Evolutionary conservation across 2,888 invertebrate genomes (phyloP).

Genomic region (Eumacrocentrus americanus): DNA sequence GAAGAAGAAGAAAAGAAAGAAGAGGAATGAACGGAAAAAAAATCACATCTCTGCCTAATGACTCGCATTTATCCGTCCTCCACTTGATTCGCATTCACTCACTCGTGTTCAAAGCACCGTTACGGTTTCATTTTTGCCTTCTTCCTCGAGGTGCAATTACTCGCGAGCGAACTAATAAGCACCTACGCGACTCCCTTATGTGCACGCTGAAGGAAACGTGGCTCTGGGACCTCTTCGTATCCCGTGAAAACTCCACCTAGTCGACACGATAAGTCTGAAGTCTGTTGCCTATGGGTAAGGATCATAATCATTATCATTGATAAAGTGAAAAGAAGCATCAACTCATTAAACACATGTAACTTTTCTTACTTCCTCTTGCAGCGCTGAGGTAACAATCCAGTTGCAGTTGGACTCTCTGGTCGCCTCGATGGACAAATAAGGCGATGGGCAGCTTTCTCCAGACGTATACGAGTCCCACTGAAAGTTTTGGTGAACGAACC

Average conservation of each 20-base stretch:
- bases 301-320: not conserved
- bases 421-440: conserved; percentile 19
- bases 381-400: not conserved
- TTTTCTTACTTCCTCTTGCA: conserved; percentile 2
- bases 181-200: conserved; percentile 26
- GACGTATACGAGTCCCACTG: not conserved
- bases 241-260: conserved; percentile 6
- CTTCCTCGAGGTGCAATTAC: conserved; percentile 24
- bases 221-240: too few relatives aligned
- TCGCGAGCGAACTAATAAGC: conserved; percentile 33
- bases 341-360: not conserved
- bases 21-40: not conserved
- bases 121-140: conserved; percentile 22
- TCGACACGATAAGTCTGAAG: not conserved
- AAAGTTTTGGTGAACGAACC: not conserved
- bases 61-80: conserved; percentile 16
- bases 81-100: conserved; percentile 1
- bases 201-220: conserved; percentile 19
- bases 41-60: conserved; percentile 13
- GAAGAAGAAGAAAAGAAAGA: not conserved
- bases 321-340: not conserved
- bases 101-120: conserved; percentile 8
- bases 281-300: too few relatives aligned
- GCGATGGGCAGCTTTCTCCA: conserved; percentile 3
- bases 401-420: conserved; percentile 14